Percentiles rank a stretch among this genome's conserved stretches.
Evolutionary conservation across 53 echinoderm and acorn worm species (phyloP).

Genomic region (Paracentrotus lividus): DNA sequence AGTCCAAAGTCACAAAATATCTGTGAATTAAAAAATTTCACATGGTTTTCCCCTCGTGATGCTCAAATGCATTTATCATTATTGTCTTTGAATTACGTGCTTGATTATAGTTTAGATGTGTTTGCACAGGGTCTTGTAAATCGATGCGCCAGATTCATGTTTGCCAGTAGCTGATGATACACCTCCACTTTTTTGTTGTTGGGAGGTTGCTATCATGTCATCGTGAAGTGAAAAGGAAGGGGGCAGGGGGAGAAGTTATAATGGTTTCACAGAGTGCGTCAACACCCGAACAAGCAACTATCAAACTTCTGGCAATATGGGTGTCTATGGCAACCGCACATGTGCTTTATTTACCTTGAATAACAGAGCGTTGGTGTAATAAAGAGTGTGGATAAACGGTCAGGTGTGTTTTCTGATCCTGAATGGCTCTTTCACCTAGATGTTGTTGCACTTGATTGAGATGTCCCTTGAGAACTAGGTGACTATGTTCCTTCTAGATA

Average conservation of each 20-base stretch:
- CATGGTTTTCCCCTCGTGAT: background rate
- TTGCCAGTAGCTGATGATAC: background rate
- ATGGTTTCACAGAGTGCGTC: slow-evolving; percentile 7
- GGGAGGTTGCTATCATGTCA: background rate
- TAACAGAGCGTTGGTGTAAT: background rate
- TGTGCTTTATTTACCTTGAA: background rate
- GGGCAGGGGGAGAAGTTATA: background rate
- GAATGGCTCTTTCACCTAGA: background rate
- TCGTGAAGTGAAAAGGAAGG: background rate
- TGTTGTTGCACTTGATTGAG: background rate
- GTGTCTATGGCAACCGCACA: slow-evolving; percentile 21
- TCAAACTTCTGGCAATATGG: slow-evolving; percentile 40
- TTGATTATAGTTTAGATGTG: background rate
- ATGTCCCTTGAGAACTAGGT: background rate
- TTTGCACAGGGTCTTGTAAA: background rate
- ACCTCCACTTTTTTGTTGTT: slow-evolving; percentile 10
- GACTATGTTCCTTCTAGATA: background rate
- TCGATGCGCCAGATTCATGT: background rate
- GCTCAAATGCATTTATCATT: background rate
- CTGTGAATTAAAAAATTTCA: too few species aligned
- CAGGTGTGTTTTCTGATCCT: background rate
- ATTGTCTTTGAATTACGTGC: background rate
- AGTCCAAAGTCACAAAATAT: background rate
- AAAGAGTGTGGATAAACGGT: background rate
- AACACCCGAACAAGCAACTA: slow-evolving; percentile 5